phyloP scores from a whole-genome alignment of 23 tunicate genomes.

The Trididemnum miniatum region DNA sequence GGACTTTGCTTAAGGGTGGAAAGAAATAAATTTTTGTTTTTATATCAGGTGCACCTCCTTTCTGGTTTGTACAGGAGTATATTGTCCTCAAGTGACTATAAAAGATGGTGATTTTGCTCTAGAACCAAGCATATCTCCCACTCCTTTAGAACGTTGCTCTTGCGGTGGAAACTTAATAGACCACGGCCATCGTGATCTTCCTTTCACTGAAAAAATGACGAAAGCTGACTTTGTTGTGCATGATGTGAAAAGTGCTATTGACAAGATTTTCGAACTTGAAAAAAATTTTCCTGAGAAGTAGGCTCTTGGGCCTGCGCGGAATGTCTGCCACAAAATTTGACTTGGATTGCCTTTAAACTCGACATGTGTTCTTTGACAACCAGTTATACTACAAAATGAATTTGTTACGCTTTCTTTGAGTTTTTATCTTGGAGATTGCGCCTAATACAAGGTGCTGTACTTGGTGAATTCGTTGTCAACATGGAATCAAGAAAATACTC shows the following conservation, averaged over 20 bases:
- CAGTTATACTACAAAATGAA: too few species aligned
- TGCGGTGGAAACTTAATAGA: slow-evolving; percentile 42
- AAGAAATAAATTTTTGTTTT: too few species aligned
- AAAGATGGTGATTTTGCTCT: neutral
- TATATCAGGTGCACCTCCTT: slow-evolving; percentile 77
- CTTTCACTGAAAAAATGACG: slow-evolving; percentile 81
- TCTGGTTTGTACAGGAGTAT: slow-evolving; percentile 88
- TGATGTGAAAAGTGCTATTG: slow-evolving; percentile 81
- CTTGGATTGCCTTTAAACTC: too few species aligned
- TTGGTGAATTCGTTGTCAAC: too few species aligned
- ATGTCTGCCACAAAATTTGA: too few species aligned
- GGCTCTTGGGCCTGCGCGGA: too few species aligned
- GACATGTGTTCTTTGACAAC: too few species aligned
- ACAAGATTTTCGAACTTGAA: slow-evolving; percentile 82
- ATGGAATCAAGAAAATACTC: too few species aligned
- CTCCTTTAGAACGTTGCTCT: slow-evolving; percentile 3
- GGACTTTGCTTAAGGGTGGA: too few species aligned
- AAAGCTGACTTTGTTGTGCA: slow-evolving; percentile 65
- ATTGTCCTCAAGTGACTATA: slow-evolving; percentile 12
- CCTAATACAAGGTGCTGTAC: too few species aligned
- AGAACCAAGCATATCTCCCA: slow-evolving; percentile 39
- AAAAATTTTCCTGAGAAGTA: neutral
- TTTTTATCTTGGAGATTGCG: too few species aligned
- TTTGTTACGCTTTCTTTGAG: too few species aligned
- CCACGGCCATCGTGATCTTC: slow-evolving; percentile 98